Conservation (phyloP, 2,797 vertebrate species). For the Scleropages formosus region DNA sequence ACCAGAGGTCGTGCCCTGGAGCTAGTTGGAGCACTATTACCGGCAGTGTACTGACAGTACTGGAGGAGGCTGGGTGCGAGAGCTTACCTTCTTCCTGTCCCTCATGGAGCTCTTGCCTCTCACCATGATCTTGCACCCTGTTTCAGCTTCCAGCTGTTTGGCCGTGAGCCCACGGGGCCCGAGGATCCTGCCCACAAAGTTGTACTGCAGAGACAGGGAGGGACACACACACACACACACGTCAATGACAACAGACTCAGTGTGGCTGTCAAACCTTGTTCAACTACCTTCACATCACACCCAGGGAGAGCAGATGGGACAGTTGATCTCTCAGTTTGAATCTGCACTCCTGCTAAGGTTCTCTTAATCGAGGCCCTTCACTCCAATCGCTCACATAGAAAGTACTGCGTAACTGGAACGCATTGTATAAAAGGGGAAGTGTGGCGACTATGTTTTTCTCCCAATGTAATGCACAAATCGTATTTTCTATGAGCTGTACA, state of each 20-base stretch:
- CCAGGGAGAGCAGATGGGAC: background rate
- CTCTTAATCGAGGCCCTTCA: no score
- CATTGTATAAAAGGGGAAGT: no score
- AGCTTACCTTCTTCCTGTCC: slow-evolving; percentile 79
- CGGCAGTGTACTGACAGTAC: no score
- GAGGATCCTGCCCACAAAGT: slow-evolving; percentile 80
- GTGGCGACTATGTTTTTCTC: no score
- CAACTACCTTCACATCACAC: background rate
- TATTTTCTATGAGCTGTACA: no score
- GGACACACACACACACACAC: background rate
- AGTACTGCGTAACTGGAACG: no score
- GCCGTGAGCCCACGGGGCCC: slow-evolving; percentile 78
- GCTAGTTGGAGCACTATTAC: no score
- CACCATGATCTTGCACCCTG: slow-evolving; percentile 83
- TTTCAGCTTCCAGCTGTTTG: slow-evolving; percentile 80
- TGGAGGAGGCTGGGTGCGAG: background rate
- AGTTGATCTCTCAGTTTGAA: no score
- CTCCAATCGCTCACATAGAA: no score
- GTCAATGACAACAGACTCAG: background rate
- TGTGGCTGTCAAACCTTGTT: slow-evolving; percentile 15
- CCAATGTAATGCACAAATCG: no score
- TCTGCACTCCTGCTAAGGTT: no score
- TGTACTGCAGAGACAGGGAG: slow-evolving; percentile 64
- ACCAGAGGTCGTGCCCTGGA: no score
- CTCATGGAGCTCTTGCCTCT: slow-evolving; percentile 81